Percentiles rank a stretch among this genome's conserved stretches.
These are phyloP conservation scores for Hoplostethus mediterraneus DNA, from an alignment of 2,797 vertebrate genomes.

Conservation along the genomic window DNA sequence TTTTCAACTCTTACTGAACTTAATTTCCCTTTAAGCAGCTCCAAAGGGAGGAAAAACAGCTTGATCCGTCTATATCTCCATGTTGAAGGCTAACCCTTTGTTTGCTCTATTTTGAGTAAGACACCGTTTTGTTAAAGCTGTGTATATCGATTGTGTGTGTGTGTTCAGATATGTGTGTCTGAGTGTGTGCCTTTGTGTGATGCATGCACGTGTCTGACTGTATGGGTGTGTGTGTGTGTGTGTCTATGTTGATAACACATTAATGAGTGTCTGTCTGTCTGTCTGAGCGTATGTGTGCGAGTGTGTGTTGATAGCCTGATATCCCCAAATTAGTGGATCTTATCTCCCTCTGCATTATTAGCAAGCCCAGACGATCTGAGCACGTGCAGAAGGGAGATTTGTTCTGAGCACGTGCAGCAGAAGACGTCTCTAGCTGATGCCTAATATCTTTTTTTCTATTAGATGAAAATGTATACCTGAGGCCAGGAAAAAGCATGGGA, in stretches of 20 bases:
- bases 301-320: not conserved
- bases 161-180: not conserved
- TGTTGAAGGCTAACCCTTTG: slow-evolving; percentile 6
- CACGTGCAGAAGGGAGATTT: slow-evolving; percentile 2
- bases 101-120: not conserved
- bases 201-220: not conserved
- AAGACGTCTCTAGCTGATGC: too few relatives aligned
- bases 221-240: not conserved
- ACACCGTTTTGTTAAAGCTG: not conserved
- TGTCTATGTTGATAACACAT: not conserved
- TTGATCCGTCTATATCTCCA: slow-evolving; percentile 12
- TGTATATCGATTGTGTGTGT: slow-evolving; percentile 1
- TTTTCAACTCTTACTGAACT: slow-evolving; percentile 48
- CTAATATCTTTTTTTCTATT: too few relatives aligned
- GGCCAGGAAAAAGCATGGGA: not conserved
- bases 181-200: not conserved
- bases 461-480: not conserved
- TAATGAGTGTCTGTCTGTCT: too few relatives aligned
- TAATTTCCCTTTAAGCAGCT: slow-evolving; percentile 28
- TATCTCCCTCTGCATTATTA: not conserved
- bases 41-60: slow-evolving; percentile 16
- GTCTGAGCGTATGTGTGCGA: not conserved
- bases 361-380: not conserved
- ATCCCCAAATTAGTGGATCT: not conserved
- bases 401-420: not conserved